These are phyloP conservation scores for Dipus sagitta DNA, from an alignment of 2,797 vertebrate genomes.

Conservation along the genomic window DNA sequence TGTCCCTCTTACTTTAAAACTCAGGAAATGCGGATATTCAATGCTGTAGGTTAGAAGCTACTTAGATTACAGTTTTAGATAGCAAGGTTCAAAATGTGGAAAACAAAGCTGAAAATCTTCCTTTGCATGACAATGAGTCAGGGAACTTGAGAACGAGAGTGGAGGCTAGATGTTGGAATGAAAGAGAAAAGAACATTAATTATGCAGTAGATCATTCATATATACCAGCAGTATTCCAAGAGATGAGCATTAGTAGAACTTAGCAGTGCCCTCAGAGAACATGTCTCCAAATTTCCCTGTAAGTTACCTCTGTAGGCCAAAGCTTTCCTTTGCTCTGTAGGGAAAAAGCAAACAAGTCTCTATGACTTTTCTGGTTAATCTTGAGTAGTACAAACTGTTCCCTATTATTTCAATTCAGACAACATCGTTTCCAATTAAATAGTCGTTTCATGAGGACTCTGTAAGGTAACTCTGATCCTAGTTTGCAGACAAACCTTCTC, in stretches of 20 bases:
- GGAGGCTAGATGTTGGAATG: neutral
- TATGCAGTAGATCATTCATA: neutral
- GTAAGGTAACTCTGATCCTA: neutral
- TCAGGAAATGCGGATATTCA: neutral
- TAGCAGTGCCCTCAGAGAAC: neutral
- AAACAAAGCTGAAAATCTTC: constrained; percentile 4
- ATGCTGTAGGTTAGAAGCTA: neutral
- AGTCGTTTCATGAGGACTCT: neutral
- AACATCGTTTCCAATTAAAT: neutral
- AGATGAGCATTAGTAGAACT: neutral
- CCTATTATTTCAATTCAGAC: neutral
- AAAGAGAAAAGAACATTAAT: neutral
- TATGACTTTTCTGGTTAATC: neutral
- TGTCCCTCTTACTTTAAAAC: constrained; percentile 60
- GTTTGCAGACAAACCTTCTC: constrained; percentile 23
- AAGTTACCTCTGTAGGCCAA: neutral
- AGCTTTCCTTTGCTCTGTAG: neutral
- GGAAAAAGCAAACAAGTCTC: neutral
- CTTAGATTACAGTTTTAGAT: neutral
- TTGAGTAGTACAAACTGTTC: neutral
- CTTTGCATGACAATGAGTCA: constrained; percentile 25
- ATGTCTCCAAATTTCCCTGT: neutral
- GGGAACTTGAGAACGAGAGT: constrained; percentile 16
- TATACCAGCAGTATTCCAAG: neutral
- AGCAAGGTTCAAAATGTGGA: constrained; percentile 25